Evolutionary conservation across 2,888 invertebrate genomes (phyloP).

Genomic region (Magallana nippona): DNA sequence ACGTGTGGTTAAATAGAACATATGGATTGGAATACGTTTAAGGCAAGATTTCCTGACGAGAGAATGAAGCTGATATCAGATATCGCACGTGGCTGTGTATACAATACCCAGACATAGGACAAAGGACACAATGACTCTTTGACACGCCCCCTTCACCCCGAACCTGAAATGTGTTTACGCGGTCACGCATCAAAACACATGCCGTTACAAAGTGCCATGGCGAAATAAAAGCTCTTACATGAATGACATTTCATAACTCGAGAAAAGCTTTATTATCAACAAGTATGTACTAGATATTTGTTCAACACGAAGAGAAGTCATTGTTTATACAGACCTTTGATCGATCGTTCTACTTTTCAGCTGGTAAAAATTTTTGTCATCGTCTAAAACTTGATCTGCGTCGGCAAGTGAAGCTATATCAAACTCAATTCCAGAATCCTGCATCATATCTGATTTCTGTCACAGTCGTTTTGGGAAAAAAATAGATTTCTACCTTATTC

Average conservation of each 20-base stretch:
- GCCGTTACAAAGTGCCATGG: no score
- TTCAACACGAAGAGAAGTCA: no score
- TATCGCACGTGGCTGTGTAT: no score
- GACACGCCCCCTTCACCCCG: slow-evolving; percentile 1
- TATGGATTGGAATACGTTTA: no score
- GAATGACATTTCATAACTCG: no score
- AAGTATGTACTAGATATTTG: no score
- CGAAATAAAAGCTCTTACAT: no score
- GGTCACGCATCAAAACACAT: background rate
- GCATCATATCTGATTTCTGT: slow-evolving; percentile 61
- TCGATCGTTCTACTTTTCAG: slow-evolving; percentile 67
- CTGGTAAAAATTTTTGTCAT: slow-evolving; percentile 62
- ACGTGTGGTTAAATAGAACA: no score
- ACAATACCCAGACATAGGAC: background rate
- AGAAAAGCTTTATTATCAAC: no score
- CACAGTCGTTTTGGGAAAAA: slow-evolving; percentile 12
- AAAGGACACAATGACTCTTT: background rate
- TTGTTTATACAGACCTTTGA: slow-evolving; percentile 61
- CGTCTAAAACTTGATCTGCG: slow-evolving; percentile 46
- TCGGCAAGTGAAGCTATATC: slow-evolving; percentile 58
- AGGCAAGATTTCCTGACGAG: no score
- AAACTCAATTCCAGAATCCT: slow-evolving; percentile 69
- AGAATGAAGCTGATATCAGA: no score
- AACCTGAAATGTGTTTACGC: background rate
- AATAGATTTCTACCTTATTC: background rate